A percentile compares a stretch with the other conserved stretches of the same genome.
Conservation (phyloP, 2,113 vertebrate genomes). For the Vulpes ferrilata region DNA sequence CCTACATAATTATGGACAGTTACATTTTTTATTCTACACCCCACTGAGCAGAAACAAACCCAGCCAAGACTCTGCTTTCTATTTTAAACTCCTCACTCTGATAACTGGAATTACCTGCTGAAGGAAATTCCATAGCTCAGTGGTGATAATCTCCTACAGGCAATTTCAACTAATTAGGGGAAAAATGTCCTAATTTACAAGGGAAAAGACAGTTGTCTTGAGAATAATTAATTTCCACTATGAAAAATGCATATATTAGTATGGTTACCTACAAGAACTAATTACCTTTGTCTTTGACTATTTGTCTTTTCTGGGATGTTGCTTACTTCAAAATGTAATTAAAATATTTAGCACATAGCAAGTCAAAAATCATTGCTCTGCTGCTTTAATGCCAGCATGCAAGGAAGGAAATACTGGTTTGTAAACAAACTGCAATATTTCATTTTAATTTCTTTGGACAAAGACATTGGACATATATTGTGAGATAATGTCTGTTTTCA, state of each 20-base stretch:
- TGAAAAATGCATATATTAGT: constrained; percentile 70
- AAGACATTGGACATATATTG: background rate
- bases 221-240: constrained; percentile 70
- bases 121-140: constrained; percentile 68
- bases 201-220: constrained; percentile 57
- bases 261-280: constrained; percentile 65
- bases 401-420: background rate
- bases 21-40: background rate
- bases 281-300: constrained; percentile 64
- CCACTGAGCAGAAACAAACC: background rate
- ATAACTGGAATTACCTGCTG: constrained; percentile 61
- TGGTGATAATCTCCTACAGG: constrained; percentile 61
- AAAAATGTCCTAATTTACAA: constrained; percentile 79
- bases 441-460: constrained; percentile 64
- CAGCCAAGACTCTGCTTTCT: background rate
- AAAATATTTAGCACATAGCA: constrained; percentile 59
- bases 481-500: background rate
- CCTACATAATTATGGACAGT: too few relatives aligned
- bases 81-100: constrained; percentile 57
- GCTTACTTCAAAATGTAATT: constrained; percentile 70
- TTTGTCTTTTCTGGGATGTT: constrained; percentile 68
- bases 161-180: constrained; percentile 74
- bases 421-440: background rate
- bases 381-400: constrained; percentile 31
- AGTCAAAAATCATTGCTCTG: constrained; percentile 49